Base-by-base conservation (phyloP, 2,113 vertebrate species). In the Cryptomyrus ogoouensis region DNA sequence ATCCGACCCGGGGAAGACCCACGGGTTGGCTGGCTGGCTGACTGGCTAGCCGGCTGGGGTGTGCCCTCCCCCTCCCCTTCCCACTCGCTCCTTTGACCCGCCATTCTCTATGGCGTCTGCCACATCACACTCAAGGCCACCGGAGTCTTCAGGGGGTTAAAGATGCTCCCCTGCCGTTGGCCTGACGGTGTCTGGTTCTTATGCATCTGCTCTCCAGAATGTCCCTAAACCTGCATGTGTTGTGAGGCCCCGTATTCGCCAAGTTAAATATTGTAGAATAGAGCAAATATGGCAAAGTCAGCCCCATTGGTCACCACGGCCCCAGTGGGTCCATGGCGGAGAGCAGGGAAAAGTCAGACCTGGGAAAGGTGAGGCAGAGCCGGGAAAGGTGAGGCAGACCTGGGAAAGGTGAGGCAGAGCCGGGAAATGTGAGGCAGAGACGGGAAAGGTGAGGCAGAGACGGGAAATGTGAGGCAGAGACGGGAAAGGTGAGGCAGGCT, bases 1-100 rank as follows among this genome's bases (percentile, higher is more conserved):
- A 96, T 93, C 91, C 91, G 94, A 96, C 94, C 92, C 89, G 0
- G 21, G 56, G 31, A 53, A 35, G 84, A 88, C 91, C 90, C 90
- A 88, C 49, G 9, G 70, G 84, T 92, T 84, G 39, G 8, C 83
- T 44, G 83, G 5, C 53, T 53, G 15, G 50, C 44, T 44, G 44
- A 0, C 52, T 53, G 52, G 17, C 52, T 24, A 3, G 50, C 49
- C 2, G 27, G 35, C 52, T 44, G 87, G 91, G 91, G 93, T 91
- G 92, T 93, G 91, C 92, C 24, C 91, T 90, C 90, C 90, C 92
- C 93, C 91, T 49, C 49, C 49, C 44, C 52, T 89, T 53, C 90
- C 90, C 90, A 89, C 46, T 12, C 12, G 12, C 31, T 83, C 84
- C 85, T 70, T 86, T 52, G 91, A 89, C 50, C 90, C 87, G 42